These are phyloP conservation scores for Caradrina clavipalpis DNA, from an alignment of 2,888 invertebrate genomes.

Conservation along the genomic window DNA sequence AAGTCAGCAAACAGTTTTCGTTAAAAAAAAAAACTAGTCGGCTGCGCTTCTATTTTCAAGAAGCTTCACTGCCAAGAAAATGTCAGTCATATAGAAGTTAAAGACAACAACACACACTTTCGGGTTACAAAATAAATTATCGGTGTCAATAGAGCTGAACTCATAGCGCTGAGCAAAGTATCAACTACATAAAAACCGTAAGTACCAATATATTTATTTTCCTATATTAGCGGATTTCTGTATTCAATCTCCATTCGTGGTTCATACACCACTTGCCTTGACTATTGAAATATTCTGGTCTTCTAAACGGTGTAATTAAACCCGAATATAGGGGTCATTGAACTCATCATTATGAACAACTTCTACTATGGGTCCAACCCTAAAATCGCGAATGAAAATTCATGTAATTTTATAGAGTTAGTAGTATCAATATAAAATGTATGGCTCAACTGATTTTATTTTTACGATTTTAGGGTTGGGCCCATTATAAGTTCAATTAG, in stretches of 20 bases:
- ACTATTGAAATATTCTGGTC: neutral
- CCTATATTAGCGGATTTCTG: neutral
- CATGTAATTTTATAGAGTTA: no score
- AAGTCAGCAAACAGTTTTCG: neutral
- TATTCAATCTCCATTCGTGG: neutral
- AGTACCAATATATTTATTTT: conserved; percentile 64
- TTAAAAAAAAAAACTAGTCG: conserved; percentile 47
- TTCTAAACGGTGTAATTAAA: no score
- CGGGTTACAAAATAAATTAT: conserved; percentile 90
- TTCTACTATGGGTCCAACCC: no score
- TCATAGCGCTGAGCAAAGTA: conserved; percentile 69
- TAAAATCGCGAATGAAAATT: no score
- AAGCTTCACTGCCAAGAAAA: conserved; percentile 59
- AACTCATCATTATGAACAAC: no score
- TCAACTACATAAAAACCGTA: conserved; percentile 71
- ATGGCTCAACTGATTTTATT: no score
- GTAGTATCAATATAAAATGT: no score
- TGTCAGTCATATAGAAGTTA: conserved; percentile 79
- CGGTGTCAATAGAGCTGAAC: conserved; percentile 81
- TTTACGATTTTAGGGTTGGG: no score
- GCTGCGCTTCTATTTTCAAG: conserved; percentile 77
- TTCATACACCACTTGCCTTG: neutral
- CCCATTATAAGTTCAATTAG: no score
- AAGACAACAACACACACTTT: conserved; percentile 74
- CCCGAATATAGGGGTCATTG: no score